These are phyloP conservation scores for Hermodice carunculata DNA, from an alignment of 2,888 invertebrate genomes.

Conservation along the genomic window DNA sequence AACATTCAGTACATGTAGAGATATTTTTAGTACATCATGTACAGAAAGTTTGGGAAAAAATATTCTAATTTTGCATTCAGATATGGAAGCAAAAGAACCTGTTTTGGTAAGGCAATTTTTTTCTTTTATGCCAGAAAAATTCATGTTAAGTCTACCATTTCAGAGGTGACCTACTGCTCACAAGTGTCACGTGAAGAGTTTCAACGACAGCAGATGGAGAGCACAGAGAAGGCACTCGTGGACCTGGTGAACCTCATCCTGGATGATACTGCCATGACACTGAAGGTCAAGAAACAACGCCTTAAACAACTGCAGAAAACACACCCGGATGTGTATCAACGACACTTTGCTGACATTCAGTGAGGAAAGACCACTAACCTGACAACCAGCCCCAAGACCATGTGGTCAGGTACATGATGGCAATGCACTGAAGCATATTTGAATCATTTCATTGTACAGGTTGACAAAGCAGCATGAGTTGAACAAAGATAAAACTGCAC, in stretches of 20 bases:
- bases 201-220: conserved; percentile 33
- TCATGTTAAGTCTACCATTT: neutral
- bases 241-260: conserved; percentile 65
- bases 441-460: no score
- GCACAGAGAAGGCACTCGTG: conserved; percentile 56
- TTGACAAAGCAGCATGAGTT: no score
- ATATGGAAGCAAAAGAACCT: neutral
- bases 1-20: no score
- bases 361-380: no score
- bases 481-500: no score
- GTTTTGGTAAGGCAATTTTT: neutral
- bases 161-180: conserved; percentile 31
- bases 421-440: no score
- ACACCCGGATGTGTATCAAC: conserved; percentile 59
- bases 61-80: neutral
- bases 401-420: no score
- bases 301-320: conserved; percentile 66
- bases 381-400: no score
- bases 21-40: no score
- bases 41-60: no score
- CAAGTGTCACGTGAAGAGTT: conserved; percentile 32
- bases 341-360: conserved; percentile 52
- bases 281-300: conserved; percentile 66
- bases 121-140: neutral
- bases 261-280: conserved; percentile 59